Evolutionary conservation across 2,888 invertebrate genomes (phyloP), one percentile per base, ranked within the genome.

Genomic region (Caenorhabditis sp.): DNA sequence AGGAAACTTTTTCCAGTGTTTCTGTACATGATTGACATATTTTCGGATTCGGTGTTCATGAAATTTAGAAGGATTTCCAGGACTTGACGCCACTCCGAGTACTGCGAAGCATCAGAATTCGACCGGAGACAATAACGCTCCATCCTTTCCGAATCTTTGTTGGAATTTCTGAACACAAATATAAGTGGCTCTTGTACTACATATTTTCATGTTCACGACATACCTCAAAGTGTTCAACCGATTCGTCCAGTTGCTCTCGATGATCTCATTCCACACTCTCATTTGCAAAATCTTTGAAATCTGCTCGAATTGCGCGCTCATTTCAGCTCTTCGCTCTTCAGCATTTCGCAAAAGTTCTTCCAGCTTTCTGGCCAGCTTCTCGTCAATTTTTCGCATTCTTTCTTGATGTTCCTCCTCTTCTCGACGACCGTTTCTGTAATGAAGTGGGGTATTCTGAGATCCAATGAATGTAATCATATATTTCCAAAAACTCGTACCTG

Each of bases 241-340:
- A 39, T 37, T 30, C 1, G 65, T 66, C 65, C 65, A 66, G 20
- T 66, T 66, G n/a, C 39, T 46, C 37, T 66, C 65, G 13, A 55
- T 56, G 6, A 43, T 39, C 7, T 37, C 46, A 37, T 55, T 66
- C 65, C 65, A 66, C 9, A 66, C 46, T 0, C 15, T n/a, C 24
- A 17, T 56, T 11, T 48, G 35, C 46, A 66, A n/a, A 8, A 27
- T 20, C 6, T 35, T 35, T 11, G 9, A 27, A 20, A 56, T 48
- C 35, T 35, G 26, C 13, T 46, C 39, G 1, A 20, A 20, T 22
- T 56, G 55, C 1, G 8, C 8, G 4, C 37, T n/a, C 65, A 27
- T 66, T 9, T 66, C 55, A 3, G 8, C 6, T 8, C 17, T 24
- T 39, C 30, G 30, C 9, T 41, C 7, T 9, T 66, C 46, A 4